A percentile compares a stretch with the other conserved stretches of the same genome.
phyloP scores from a whole-genome alignment of 1,140 invertebrate species.

The Sarcophaga peregrina region DNA sequence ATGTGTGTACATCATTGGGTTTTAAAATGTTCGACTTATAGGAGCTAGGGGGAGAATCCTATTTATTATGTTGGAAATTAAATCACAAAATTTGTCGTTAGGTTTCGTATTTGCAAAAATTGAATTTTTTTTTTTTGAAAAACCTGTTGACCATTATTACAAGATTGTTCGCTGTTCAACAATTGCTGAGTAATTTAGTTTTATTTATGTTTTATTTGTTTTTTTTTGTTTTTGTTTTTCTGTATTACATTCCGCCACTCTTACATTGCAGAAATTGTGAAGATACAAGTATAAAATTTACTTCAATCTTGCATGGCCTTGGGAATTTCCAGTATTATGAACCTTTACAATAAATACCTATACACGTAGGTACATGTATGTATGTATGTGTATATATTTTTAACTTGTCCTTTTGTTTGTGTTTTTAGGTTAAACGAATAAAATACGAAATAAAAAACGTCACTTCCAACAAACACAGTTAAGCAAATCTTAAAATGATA shows the following conservation, averaged over 20 bases:
- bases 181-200: constrained; percentile 11
- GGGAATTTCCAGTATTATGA: constrained; percentile 21
- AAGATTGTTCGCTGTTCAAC: background rate
- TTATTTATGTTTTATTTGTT: background rate
- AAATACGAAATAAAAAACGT: too few species aligned
- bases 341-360: constrained; percentile 6
- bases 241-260: background rate
- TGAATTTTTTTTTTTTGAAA: background rate
- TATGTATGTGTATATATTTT: background rate
- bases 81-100: too few species aligned
- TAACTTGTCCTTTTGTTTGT: constrained; percentile 36
- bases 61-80: too few species aligned
- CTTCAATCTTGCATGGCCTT: constrained; percentile 24
- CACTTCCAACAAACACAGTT: background rate
- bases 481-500: too few species aligned
- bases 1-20: too few species aligned
- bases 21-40: too few species aligned
- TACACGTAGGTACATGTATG: too few species aligned
- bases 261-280: constrained; percentile 1
- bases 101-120: too few species aligned
- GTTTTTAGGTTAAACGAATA: constrained; percentile 6
- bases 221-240: background rate
- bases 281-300: background rate
- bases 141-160: constrained; percentile 9
- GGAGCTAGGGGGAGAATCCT: too few species aligned